phyloP scores from a whole-genome alignment of 2,888 invertebrate species.

The Sminthurinus aureus region DNA sequence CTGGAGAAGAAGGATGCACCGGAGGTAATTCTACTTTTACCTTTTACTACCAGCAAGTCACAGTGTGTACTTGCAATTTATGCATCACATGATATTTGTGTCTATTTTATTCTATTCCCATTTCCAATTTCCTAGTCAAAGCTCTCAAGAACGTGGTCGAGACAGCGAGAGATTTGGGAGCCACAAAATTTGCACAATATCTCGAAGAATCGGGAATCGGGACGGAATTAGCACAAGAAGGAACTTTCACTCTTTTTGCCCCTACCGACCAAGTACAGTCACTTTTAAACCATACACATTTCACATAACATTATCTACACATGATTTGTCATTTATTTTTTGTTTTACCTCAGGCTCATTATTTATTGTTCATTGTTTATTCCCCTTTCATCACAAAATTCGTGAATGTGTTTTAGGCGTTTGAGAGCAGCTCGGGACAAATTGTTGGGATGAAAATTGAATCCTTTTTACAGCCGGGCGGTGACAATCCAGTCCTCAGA shows the following conservation, averaged over 20 bases:
- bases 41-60: too few species aligned
- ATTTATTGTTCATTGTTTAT: too few species aligned
- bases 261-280: conserved; percentile 63
- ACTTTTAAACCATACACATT: too few species aligned
- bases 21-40: conserved; percentile 62
- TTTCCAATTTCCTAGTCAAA: conserved; percentile 63
- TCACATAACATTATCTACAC: too few species aligned
- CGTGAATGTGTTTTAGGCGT: conserved; percentile 60
- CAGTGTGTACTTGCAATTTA: too few species aligned
- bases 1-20: conserved; percentile 65
- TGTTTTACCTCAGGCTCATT: too few species aligned
- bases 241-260: conserved; percentile 66
- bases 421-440: conserved; percentile 61
- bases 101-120: too few species aligned
- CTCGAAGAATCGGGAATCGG: conserved; percentile 64
- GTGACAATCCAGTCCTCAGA: conserved; percentile 61
- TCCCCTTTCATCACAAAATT: too few species aligned
- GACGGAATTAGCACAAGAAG: conserved; percentile 61
- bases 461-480: conserved; percentile 45
- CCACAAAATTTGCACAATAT: conserved; percentile 64
- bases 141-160: conserved; percentile 65
- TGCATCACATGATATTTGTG: too few species aligned
- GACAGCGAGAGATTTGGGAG: conserved; percentile 64
- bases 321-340: too few species aligned
- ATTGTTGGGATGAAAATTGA: conserved; percentile 50